Conservation (phyloP, 2,888 invertebrate genomes). For the Scaptomyza parva region DNA sequence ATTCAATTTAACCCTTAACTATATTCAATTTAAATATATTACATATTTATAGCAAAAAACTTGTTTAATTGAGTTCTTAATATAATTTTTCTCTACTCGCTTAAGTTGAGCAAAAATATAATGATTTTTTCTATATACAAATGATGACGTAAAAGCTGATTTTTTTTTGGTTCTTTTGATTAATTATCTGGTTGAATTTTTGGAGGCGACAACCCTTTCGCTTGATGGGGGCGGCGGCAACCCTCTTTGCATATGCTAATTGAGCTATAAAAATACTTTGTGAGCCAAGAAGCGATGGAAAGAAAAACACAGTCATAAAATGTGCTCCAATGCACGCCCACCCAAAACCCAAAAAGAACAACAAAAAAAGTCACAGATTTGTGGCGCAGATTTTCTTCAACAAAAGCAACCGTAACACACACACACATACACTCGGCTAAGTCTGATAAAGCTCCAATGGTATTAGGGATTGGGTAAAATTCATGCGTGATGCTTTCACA, state of each 20-base stretch:
- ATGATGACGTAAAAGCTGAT: slow-evolving; percentile 22
- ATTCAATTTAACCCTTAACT: no score
- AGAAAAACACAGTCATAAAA: slow-evolving; percentile 72
- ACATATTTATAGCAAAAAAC: no score
- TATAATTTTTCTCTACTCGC: neutral
- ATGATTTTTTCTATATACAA: neutral
- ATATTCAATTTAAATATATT: no score
- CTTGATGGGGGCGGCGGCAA: slow-evolving; percentile 3
- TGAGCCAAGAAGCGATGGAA: slow-evolving; percentile 45
- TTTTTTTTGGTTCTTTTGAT: slow-evolving; percentile 42
- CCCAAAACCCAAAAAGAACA: neutral
- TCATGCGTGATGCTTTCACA: slow-evolving; percentile 80
- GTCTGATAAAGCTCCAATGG: slow-evolving; percentile 66
- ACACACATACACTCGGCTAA: slow-evolving; percentile 38
- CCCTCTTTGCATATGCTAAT: slow-evolving; percentile 69
- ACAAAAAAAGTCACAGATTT: slow-evolving; percentile 45
- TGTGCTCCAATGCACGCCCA: slow-evolving; percentile 22
- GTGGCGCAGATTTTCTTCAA: slow-evolving; percentile 67
- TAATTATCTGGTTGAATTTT: slow-evolving; percentile 51
- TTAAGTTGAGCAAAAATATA: slow-evolving; percentile 4
- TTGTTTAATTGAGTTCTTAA: slow-evolving; percentile 1
- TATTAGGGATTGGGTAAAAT: slow-evolving; percentile 13
- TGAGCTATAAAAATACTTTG: slow-evolving; percentile 79
- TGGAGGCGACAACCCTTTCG: slow-evolving; percentile 43
- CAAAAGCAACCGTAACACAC: slow-evolving; percentile 26